Evolutionary conservation across 2,797 vertebrate species (phyloP).

Genomic region (Sebastes goodei): DNA sequence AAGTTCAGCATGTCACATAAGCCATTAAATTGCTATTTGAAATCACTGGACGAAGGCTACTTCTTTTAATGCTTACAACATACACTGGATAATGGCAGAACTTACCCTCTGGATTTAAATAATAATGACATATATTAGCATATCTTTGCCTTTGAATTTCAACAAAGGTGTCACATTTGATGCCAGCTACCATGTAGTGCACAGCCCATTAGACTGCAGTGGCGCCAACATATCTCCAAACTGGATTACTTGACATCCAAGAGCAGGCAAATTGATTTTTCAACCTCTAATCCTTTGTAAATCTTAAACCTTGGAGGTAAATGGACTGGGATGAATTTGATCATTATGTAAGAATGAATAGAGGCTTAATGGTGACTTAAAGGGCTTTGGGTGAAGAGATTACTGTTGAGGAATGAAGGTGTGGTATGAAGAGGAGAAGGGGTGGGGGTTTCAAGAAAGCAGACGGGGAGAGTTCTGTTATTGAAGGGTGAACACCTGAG

Average conservation of each 20-base stretch:
- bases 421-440: conserved; percentile 30
- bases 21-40: conserved; percentile 49
- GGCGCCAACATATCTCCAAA: conserved; percentile 50
- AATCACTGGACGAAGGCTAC: conserved; percentile 43
- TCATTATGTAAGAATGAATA: conserved; percentile 73
- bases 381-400: conserved; percentile 71
- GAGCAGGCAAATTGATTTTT: conserved; percentile 78
- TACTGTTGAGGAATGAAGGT: conserved; percentile 59
- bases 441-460: conserved; percentile 5
- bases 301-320: conserved; percentile 71
- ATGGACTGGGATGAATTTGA: conserved; percentile 73
- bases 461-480: conserved; percentile 19
- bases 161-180: conserved; percentile 36
- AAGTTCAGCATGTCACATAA: conserved; percentile 49
- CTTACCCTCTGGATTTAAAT: conserved; percentile 33
- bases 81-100: conserved; percentile 8
- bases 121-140: conserved; percentile 34
- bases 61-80: conserved; percentile 41
- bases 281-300: conserved; percentile 75
- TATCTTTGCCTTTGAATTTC: conserved; percentile 41
- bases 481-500: conserved; percentile 58
- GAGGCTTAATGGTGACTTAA: conserved; percentile 72
- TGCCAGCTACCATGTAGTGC: conserved; percentile 15
- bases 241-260: conserved; percentile 73
- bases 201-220: conserved; percentile 34